phyloP scores from a whole-genome alignment of 2,113 vertebrate species.

The Pelecanoides urinatrix region DNA sequence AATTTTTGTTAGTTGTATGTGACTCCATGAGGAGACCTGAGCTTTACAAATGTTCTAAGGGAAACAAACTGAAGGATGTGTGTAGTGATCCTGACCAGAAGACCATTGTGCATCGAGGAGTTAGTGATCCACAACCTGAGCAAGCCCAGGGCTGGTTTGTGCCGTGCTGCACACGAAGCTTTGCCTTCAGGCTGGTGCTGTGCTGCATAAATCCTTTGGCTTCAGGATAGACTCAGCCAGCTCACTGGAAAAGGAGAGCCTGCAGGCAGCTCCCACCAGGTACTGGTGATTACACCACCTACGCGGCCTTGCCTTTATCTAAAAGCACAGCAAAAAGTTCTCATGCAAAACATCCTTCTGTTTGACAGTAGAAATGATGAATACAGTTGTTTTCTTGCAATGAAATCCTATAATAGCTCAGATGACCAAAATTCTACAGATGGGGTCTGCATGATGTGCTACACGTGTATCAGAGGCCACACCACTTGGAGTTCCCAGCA shows the following conservation, averaged over 20 bases:
- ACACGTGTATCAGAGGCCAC: background rate
- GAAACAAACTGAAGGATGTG: background rate
- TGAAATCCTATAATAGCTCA: background rate
- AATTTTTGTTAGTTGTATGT: background rate
- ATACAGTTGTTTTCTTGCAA: background rate
- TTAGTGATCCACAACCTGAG: background rate
- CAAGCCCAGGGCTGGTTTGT: background rate
- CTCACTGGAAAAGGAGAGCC: background rate
- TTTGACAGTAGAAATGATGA: background rate
- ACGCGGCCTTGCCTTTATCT: background rate
- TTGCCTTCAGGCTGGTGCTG: background rate
- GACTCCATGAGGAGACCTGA: background rate
- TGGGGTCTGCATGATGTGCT: background rate
- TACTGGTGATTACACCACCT: accelerated
- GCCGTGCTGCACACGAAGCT: background rate
- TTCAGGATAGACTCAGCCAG: background rate
- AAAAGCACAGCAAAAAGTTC: background rate
- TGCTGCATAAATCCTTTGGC: background rate
- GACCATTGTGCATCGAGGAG: accelerated
- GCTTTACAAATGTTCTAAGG: background rate
- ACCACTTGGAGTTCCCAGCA: background rate
- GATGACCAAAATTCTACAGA: background rate
- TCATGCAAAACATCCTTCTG: background rate
- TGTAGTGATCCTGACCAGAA: background rate
- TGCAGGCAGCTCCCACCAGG: background rate